phyloP scores from a whole-genome alignment of 2,888 invertebrate species.

The Coenonympha arcania region DNA sequence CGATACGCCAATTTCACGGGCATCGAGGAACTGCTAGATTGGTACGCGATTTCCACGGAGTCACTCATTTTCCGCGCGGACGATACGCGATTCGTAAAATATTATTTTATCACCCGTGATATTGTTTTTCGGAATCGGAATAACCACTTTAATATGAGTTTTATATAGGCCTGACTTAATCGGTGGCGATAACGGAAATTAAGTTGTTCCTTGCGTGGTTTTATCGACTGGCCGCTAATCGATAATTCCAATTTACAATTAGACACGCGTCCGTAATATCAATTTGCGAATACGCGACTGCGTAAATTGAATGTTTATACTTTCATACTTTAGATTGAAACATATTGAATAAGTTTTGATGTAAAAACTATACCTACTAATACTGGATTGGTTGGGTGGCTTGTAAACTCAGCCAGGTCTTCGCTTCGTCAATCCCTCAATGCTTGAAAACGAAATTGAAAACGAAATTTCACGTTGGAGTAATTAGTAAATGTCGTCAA shows the following conservation, averaged over 20 bases:
- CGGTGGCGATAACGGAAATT: conserved; percentile 32
- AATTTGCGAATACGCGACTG: background rate
- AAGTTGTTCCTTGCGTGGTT: conserved; percentile 36
- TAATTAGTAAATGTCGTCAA: no score
- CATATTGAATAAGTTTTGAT: background rate
- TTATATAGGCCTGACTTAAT: conserved; percentile 39
- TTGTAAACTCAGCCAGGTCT: no score
- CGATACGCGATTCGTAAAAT: conserved; percentile 54
- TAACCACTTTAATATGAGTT: conserved; percentile 31
- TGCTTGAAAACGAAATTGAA: no score
- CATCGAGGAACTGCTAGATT: conserved; percentile 73
- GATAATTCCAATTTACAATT: conserved; percentile 1
- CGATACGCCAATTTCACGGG: conserved; percentile 75
- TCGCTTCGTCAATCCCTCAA: no score
- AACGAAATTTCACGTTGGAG: no score
- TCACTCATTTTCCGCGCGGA: conserved; percentile 72
- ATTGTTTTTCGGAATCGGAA: conserved; percentile 52
- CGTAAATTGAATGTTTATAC: no score
- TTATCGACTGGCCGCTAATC: conserved; percentile 34
- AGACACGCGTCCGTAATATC: background rate
- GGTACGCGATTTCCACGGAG: conserved; percentile 65
- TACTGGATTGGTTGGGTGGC: no score
- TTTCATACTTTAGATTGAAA: background rate
- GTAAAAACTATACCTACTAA: background rate
- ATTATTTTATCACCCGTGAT: conserved; percentile 67